Evolutionary conservation across 2,888 invertebrate species (phyloP).

Genomic region (Sympetrum striolatum): DNA sequence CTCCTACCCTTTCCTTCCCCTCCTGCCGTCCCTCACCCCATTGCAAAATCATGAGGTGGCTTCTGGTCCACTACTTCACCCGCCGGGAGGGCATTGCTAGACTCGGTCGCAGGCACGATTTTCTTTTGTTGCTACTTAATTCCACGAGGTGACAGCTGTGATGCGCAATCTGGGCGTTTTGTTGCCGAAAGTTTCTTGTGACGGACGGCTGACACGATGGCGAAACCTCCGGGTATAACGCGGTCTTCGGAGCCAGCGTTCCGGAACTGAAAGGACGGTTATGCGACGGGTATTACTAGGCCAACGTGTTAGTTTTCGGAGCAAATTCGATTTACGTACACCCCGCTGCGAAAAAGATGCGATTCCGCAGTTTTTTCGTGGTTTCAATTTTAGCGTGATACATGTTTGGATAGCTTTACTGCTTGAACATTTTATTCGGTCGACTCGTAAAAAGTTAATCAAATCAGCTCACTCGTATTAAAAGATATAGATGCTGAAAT

Average conservation of each 20-base stretch:
- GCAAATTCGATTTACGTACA: no score
- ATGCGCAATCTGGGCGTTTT: neutral
- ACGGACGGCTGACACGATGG: neutral
- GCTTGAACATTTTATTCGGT: no score
- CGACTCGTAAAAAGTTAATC: no score
- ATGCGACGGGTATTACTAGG: neutral
- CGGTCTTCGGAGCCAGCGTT: neutral
- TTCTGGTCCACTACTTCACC: constrained; percentile 8
- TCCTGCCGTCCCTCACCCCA: neutral
- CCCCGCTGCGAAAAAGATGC: no score
- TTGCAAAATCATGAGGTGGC: constrained; percentile 6
- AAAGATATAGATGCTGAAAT: no score
- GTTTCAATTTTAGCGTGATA: no score
- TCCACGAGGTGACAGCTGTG: constrained; percentile 24
- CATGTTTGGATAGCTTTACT: no score
- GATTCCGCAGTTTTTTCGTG: neutral
- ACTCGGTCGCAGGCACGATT: neutral
- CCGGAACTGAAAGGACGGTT: neutral
- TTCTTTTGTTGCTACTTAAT: constrained; percentile 33
- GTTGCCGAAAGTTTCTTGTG: neutral
- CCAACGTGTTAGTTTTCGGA: neutral
- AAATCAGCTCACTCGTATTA: no score
- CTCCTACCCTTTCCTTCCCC: neutral
- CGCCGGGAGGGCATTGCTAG: neutral
- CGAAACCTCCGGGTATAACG: neutral